Evolutionary conservation across 1,140 invertebrate genomes (phyloP).

Genomic region (Onthophagus taurus): DNA sequence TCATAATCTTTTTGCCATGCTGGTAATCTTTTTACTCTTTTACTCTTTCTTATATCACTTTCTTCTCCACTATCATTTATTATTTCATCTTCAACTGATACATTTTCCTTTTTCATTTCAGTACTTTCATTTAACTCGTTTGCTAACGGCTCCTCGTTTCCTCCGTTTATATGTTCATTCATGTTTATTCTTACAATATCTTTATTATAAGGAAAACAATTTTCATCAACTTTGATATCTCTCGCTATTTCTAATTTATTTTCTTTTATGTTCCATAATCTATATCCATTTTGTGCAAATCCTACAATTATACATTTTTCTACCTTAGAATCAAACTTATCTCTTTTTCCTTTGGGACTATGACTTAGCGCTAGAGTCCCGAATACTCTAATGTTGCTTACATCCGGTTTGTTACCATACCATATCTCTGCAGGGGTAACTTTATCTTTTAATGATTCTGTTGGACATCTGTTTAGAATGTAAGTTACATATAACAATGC

Average conservation of each 20-base stretch:
- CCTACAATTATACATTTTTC: slow-evolving; percentile 19
- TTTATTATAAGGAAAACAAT: neutral
- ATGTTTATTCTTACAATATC: neutral
- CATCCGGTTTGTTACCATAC: slow-evolving; percentile 18
- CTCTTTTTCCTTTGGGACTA: slow-evolving; percentile 13
- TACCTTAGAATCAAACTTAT: slow-evolving; percentile 13
- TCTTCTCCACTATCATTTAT: slow-evolving; percentile 4
- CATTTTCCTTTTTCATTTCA: slow-evolving; percentile 7
- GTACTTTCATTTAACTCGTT: slow-evolving; percentile 10
- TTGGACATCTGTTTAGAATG: neutral
- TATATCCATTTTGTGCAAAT: slow-evolving; percentile 23
- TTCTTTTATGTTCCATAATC: slow-evolving; percentile 21
- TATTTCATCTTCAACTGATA: slow-evolving; percentile 2
- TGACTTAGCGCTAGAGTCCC: slow-evolving; percentile 20
- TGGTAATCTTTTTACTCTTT: slow-evolving; percentile 15
- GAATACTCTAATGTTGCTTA: slow-evolving; percentile 22
- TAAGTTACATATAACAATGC: neutral
- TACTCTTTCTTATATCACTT: slow-evolving; percentile 3
- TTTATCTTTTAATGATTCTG: neutral
- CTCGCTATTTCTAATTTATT: slow-evolving; percentile 21
- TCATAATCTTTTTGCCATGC: slow-evolving; percentile 14
- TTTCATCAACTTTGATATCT: slow-evolving; percentile 20
- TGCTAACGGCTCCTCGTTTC: too few species aligned
- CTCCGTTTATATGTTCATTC: too few species aligned
- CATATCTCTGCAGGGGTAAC: slow-evolving; percentile 22